Percentiles rank a stretch among this genome's conserved stretches.
These are phyloP conservation scores for Unio pictorum DNA, from an alignment of 2,888 invertebrate species.

Conservation along the genomic window DNA sequence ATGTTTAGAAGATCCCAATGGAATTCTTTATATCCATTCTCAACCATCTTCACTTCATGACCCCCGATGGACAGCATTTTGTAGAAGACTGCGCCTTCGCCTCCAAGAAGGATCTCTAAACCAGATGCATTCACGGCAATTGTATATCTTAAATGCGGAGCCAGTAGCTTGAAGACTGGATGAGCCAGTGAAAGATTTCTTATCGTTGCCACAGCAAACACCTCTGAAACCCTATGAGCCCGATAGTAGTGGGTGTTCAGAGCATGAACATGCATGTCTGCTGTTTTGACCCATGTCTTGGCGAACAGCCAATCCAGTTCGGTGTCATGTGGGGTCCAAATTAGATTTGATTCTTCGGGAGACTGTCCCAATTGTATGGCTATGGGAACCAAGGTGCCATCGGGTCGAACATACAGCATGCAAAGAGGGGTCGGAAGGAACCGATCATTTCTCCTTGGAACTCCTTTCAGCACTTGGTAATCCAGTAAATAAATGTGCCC, in stretches of 20 bases:
- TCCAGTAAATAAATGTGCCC: constrained; percentile 33
- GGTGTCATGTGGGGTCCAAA: constrained; percentile 31
- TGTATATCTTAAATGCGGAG: constrained; percentile 22
- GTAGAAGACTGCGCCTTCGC: constrained; percentile 22
- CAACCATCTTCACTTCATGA: constrained; percentile 8
- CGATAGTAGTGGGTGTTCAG: constrained; percentile 24
- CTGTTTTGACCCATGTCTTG: constrained; percentile 26
- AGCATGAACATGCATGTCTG: constrained; percentile 27
- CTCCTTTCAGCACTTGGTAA: constrained; percentile 18
- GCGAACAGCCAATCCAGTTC: constrained; percentile 31
- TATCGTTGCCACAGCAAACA: constrained; percentile 18
- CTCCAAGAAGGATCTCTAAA: constrained; percentile 18
- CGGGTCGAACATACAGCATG: constrained; percentile 28
- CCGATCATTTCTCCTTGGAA: constrained; percentile 8
- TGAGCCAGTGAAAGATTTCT: constrained; percentile 30
- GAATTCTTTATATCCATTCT: constrained; percentile 19
- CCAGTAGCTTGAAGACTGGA: constrained; percentile 29
- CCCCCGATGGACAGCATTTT: constrained; percentile 23
- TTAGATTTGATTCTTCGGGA: constrained; percentile 24
- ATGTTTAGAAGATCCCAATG: constrained; percentile 16
- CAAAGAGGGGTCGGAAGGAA: constrained; percentile 21
- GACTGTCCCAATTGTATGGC: constrained; percentile 29
- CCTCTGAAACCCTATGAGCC: constrained; percentile 26
- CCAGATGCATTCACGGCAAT: constrained; percentile 24
- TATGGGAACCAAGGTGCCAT: constrained; percentile 28